Base-by-base conservation (phyloP, 2,113 vertebrate species). In the Dromiciops gliroides region DNA sequence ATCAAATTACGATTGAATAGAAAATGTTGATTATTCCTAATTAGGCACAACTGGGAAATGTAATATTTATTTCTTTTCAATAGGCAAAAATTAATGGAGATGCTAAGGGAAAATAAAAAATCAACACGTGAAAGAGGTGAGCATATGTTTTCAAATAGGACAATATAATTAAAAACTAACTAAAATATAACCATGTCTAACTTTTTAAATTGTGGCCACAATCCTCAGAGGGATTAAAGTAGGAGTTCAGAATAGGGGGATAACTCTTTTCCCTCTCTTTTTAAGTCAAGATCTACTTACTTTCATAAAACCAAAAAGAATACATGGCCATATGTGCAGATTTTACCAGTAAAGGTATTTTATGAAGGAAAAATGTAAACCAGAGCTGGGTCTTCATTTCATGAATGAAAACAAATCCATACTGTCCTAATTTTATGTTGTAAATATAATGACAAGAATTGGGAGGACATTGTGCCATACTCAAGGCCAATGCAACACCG, bases 221-320 rank as follows among this genome's bases (percentile, higher is more conserved):
- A 93, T 92, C 31, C 23, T 52, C 31, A 26, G n/a, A 92, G 37
- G 75, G 14, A 95, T 94, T 44, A 83, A 83, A 83, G 19, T 23
- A 96, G 0, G 24, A 48, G 53, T 75, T 91, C 22, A 44, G 92
- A 31, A 91, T 51, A 49, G 1, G 90, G 90, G 56, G 52, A 22
- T 22, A 19, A 83, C 37, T 44, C 19, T 7, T 83, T 44, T 83
- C 23, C 31, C 89, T 26, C 11, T 89, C 90, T 90, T 60, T n/a
- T 51, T 16, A 50, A 95, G 50, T 50, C n/a, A 90, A 48, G 91
- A 89, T 26, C 91, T 93, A 97, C 90, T 37, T 25, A 12, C 0
- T 94, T 44, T 6, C 67, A 93, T 94, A 31, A 91, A n/a, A 96
- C n/a, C n/a, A n/a, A n/a, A n/a, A n/a, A 67, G 50, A 4, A 92